phyloP scores from a whole-genome alignment of 2,797 vertebrate genomes.

The Diceros bicornis region DNA sequence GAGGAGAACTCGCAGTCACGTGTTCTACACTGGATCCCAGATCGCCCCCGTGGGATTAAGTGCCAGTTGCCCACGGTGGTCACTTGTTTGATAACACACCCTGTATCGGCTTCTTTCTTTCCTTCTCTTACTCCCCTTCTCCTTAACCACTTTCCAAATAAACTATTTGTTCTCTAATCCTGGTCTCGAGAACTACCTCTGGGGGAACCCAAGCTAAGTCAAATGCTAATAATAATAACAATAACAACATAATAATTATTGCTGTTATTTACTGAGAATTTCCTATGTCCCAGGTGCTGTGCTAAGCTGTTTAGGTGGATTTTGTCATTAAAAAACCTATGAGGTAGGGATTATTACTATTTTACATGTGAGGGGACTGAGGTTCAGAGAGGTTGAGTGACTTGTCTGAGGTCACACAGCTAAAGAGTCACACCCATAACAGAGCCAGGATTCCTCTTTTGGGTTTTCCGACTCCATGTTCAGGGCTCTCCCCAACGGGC shows the following conservation, averaged over 20 bases:
- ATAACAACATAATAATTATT: neutral
- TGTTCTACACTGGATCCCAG: neutral
- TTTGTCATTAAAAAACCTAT: neutral
- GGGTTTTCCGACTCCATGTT: neutral
- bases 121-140: neutral
- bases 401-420: neutral
- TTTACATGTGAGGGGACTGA: neutral
- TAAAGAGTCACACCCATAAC: neutral
- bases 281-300: neutral
- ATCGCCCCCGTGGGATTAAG: accelerated
- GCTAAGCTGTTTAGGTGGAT: neutral
- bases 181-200: neutral
- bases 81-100: neutral
- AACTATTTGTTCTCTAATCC: neutral
- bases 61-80: neutral
- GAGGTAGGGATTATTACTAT: neutral
- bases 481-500: neutral
- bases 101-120: neutral
- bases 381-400: neutral
- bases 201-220: neutral
- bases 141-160: neutral
- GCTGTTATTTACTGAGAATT: neutral
- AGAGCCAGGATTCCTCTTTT: neutral
- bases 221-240: neutral
- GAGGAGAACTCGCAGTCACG: accelerated